Percentiles rank a stretch among this genome's conserved stretches.
phyloP scores from a whole-genome alignment of 2,888 invertebrate species.

The Rhagonycha lutea region DNA sequence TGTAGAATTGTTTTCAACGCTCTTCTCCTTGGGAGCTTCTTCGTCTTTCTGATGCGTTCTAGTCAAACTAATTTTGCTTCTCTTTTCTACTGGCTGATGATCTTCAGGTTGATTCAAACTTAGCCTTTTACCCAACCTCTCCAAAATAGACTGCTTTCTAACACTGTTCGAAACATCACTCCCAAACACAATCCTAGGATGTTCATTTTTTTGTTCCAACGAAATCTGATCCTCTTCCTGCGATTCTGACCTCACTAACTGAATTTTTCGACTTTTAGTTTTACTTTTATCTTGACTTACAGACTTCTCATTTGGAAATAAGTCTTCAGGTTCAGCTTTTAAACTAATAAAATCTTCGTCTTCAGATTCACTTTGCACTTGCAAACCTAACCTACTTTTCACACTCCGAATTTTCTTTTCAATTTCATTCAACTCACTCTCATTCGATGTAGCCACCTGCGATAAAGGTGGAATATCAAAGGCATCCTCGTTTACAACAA shows the following conservation, averaged over 20 bases:
- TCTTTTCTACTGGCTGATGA: slow-evolving; percentile 18
- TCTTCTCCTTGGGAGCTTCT: slow-evolving; percentile 25
- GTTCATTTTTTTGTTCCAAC: slow-evolving; percentile 28
- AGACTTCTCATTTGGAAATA: slow-evolving; percentile 36
- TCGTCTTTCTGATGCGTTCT: slow-evolving; percentile 50
- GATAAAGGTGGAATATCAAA: slow-evolving; percentile 59
- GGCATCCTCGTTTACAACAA: slow-evolving; percentile 44
- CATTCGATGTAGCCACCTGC: slow-evolving; percentile 55
- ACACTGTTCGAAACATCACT: slow-evolving; percentile 28
- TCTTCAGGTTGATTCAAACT: slow-evolving; percentile 23
- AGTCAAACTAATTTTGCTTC: slow-evolving; percentile 39
- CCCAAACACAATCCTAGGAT: slow-evolving; percentile 41
- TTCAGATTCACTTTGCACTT: slow-evolving; percentile 62
- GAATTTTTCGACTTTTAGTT: slow-evolving; percentile 14
- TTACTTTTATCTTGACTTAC: slow-evolving; percentile 6
- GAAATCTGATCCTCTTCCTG: neutral
- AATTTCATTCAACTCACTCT: slow-evolving; percentile 60
- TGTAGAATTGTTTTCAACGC: slow-evolving; percentile 32
- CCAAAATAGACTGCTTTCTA: slow-evolving; percentile 54
- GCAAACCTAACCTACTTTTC: slow-evolving; percentile 58
- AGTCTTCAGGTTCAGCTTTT: slow-evolving; percentile 61
- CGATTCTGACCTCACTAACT: neutral
- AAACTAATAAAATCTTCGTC: slow-evolving; percentile 70
- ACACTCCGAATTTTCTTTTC: slow-evolving; percentile 67
- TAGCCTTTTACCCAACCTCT: slow-evolving; percentile 55